Evolutionary conservation across 1,140 invertebrate genomes (phyloP), one percentile per base, ranked within the genome.

Genomic region (Panagrolaimus sp.): DNA sequence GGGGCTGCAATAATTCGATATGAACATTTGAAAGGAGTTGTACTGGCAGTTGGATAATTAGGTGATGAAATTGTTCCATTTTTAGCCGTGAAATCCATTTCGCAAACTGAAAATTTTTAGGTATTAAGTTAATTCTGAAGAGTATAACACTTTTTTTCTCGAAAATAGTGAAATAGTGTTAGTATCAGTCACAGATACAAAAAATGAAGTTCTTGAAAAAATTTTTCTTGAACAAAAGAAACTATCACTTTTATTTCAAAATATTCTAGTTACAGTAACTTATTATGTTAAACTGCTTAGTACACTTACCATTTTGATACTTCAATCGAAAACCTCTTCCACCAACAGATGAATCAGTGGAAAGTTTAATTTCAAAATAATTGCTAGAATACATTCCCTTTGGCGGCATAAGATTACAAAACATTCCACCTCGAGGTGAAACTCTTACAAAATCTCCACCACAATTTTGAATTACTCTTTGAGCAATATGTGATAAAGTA

Each of bases 1-100:
- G 57, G 63, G 0, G 63, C 43, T 9, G 72, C 81, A n/a, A 69
- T 62, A 45, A 80, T 80, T 2, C 69, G 61, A 51, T 80, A 80
- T 8, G 64, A 74, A 61, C 78, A 80, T 57, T 70, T 77, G 68
- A 81, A 78, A 11, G 74, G 67, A 46, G 42, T 47, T 27, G 57
- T 45, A 16, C 69, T 53, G 4, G 68, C 31, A 46, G 64, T 62
- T n/a, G 78, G 68, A 27, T 72, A 78, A 53, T 83, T 80, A 14
- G 81, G 79, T 9, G 78, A 68, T 63, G 63, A 67, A 46, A 80
- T 80, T 14, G 81, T 82, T 31, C 78, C 78, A 46, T 82, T 80
- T 47, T 57, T 47, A 14, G 42, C 67, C 27, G 42, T 69, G 25
- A 74, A 74, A 51, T 75, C 73, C 44, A 65, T 64, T 20, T 74